Conservation (phyloP, 1,140 invertebrate species). For the Psix sp. region DNA sequence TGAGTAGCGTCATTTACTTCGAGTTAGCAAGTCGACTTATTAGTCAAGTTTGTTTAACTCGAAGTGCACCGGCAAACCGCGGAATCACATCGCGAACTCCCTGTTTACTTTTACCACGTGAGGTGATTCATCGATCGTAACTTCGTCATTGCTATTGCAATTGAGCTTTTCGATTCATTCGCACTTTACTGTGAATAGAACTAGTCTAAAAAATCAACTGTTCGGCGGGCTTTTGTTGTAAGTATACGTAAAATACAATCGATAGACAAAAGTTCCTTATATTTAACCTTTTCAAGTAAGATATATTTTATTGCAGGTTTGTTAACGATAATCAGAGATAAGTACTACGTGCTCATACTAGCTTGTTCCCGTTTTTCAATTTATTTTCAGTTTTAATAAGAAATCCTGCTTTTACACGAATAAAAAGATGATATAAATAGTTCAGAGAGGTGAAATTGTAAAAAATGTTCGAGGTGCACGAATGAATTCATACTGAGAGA, state of each 20-base stretch:
- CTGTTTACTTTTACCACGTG: slow-evolving; percentile 41
- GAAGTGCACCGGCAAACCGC: slow-evolving; percentile 25
- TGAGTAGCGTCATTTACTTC: slow-evolving; percentile 35
- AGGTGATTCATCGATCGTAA: slow-evolving; percentile 34
- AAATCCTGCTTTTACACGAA: no score
- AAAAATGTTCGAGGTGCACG: no score
- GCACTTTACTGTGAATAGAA: neutral
- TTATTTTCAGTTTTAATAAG: no score
- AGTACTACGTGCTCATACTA: no score
- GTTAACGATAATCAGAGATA: no score
- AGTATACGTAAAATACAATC: neutral
- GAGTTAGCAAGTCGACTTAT: slow-evolving; percentile 41
- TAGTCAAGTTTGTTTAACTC: slow-evolving; percentile 41
- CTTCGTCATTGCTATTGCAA: slow-evolving; percentile 25
- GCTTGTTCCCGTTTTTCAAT: no score
- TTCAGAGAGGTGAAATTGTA: no score
- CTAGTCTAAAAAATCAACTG: slow-evolving; percentile 49
- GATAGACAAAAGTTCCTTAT: neutral
- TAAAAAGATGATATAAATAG: no score
- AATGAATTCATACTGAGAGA: no score
- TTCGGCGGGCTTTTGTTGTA: slow-evolving; percentile 41
- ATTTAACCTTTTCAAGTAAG: neutral
- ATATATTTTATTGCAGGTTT: neutral
- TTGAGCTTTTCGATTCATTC: slow-evolving; percentile 7
- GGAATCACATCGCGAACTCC: slow-evolving; percentile 38